Evolutionary conservation across 2,797 vertebrate genomes (phyloP), one percentile per base, ranked within the genome.

Genomic region (Clangula hyemalis): DNA sequence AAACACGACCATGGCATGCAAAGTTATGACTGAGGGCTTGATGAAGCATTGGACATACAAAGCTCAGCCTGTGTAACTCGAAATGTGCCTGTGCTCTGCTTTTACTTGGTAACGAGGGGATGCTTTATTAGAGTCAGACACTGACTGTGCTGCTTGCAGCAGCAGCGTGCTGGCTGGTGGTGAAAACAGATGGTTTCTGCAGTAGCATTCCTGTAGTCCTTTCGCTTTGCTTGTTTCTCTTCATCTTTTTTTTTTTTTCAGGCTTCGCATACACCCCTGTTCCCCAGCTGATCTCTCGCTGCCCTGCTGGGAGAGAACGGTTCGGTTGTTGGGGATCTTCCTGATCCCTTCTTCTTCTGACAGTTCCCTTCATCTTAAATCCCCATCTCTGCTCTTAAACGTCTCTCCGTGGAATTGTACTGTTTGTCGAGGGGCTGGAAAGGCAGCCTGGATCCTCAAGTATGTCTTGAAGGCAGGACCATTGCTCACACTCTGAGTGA

Each of bases 31-130:
- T 0, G 32, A 14, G 66, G 30, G 56, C 28, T 8, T 1, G 5
- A 18, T 0, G 11, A 36, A 24, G 34, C 0, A 1, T 2, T 21
- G 47, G 11, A 7, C 0, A 0, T 1, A 6, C 7, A 1, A 11
- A n/a, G 18, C 5, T 45, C 2, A 4, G 15, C 4, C 73, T 45
- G 0, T 1, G 1, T 28, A 6, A 11, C 25, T 14, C 4, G 7
- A 18, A 36, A 12, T 0, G 13, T 9, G 21, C 62, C 39, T 3
- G 14, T 4, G 0, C 20, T 34, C n/a, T 8, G 30, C 34, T 58
- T 34, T 36, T 53, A 16, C 49, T 41, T 9, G 0, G 24, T 3
- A n/a, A 20, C 24, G 5, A 28, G 38, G 80, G 11, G 30, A 5
- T 20, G 75, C 21, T 30, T 28, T 28, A 5, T 13, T 3, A 43